These are phyloP conservation scores for Numenius arquata DNA, from an alignment of 2,113 vertebrate genomes.

Conservation along the genomic window DNA sequence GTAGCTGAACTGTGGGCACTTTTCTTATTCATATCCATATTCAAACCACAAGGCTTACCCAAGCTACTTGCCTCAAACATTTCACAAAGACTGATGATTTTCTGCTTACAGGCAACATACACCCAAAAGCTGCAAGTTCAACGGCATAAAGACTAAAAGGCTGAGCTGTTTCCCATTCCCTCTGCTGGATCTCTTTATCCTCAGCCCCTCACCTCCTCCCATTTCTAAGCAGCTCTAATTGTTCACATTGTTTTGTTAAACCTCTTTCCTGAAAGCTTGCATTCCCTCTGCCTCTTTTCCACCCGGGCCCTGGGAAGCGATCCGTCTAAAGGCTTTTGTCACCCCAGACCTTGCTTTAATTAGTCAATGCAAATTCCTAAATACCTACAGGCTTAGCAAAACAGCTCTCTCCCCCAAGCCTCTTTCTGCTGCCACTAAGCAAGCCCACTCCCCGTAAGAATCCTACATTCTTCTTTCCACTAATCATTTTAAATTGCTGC, in stretches of 20 bases:
- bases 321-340: constrained; percentile 56
- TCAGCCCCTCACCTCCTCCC: constrained; percentile 34
- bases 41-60: background rate
- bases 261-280: constrained; percentile 16
- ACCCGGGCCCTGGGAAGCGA: background rate
- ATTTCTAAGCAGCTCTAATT: constrained; percentile 49
- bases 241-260: constrained; percentile 51
- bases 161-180: background rate
- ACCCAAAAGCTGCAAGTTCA: background rate
- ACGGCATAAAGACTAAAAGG: background rate
- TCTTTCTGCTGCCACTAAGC: constrained; percentile 36
- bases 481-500: constrained; percentile 33
- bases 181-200: background rate
- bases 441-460: constrained; percentile 1
- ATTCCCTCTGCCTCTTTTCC: constrained; percentile 7
- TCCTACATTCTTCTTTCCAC: constrained; percentile 2
- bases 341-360: constrained; percentile 46
- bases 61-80: background rate
- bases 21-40: background rate
- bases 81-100: background rate
- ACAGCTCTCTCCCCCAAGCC: constrained; percentile 35
- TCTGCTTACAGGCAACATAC: constrained; percentile 18
- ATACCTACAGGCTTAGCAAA: constrained; percentile 61
- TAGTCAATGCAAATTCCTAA: constrained; percentile 64
- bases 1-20: background rate